Evolutionary conservation across 1,140 invertebrate genomes (phyloP).

Genomic region (Ephestia elutella): DNA sequence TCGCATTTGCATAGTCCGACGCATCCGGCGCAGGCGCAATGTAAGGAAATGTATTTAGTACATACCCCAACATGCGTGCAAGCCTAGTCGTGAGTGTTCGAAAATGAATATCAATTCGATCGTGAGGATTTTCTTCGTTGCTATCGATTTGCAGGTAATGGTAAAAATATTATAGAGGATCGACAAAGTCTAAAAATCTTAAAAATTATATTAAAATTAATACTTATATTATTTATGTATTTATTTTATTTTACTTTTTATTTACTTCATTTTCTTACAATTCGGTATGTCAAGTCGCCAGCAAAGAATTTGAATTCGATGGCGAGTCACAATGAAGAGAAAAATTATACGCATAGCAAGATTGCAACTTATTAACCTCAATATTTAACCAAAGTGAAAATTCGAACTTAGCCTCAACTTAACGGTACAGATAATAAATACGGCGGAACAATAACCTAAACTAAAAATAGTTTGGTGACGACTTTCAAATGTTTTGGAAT

Average conservation of each 20-base stretch:
- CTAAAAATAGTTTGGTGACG: not conserved
- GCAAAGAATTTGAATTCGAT: not conserved
- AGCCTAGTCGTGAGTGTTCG: too few species aligned
- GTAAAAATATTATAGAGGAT: too few species aligned
- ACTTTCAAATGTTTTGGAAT: not conserved
- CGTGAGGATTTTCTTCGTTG: too few species aligned
- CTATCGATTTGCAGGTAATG: too few species aligned
- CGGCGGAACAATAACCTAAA: constrained; percentile 1
- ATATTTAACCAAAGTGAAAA: constrained; percentile 8
- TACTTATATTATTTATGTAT: too few species aligned
- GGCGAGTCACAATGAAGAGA: not conserved
- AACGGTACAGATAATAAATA: constrained; percentile 7
- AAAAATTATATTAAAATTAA: too few species aligned
- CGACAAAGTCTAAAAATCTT: too few species aligned
- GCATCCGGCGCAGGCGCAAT: not conserved
- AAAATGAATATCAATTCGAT: too few species aligned
- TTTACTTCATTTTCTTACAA: too few species aligned
- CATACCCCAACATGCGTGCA: too few species aligned
- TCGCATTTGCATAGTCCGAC: not conserved
- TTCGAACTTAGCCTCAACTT: constrained; percentile 3
- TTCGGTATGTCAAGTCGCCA: too few species aligned
- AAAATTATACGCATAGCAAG: not conserved
- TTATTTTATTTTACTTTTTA: too few species aligned
- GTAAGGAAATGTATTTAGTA: not conserved
- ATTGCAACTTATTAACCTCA: constrained; percentile 7